These are phyloP conservation scores for Pleuronectes platessa DNA, from an alignment of 2,113 vertebrate species.

Conservation along the genomic window DNA sequence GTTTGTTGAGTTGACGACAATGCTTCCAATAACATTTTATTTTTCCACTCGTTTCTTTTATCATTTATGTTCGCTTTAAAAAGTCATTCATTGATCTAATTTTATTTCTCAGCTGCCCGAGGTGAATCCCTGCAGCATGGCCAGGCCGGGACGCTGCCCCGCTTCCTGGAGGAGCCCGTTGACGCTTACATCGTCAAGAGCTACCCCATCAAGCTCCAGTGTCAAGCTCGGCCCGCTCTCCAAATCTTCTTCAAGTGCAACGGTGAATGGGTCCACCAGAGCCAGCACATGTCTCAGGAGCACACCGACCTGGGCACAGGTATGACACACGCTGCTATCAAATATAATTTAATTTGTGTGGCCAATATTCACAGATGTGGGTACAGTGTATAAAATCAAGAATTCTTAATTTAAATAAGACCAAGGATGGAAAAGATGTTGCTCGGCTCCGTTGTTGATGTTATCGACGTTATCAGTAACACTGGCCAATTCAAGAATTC, in stretches of 20 bases:
- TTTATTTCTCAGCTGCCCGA: constrained; percentile 80
- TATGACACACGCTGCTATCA: constrained; percentile 52
- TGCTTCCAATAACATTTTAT: too few relatives aligned
- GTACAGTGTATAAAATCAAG: too few relatives aligned
- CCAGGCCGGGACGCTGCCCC: constrained; percentile 90
- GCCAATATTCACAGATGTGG: too few relatives aligned
- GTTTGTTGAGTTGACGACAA: too few relatives aligned
- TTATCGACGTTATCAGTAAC: too few relatives aligned
- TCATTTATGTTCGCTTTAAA: background rate
- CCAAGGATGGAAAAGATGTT: too few relatives aligned
- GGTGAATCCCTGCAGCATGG: constrained; percentile 88
- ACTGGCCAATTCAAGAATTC: too few relatives aligned
- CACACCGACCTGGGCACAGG: constrained; percentile 91
- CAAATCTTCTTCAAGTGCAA: constrained; percentile 99
- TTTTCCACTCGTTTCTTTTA: too few relatives aligned
- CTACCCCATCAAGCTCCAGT: constrained; percentile 93
- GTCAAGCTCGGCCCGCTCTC: constrained; percentile 92
- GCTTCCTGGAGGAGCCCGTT: constrained; percentile 93
- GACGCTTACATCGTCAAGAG: constrained; percentile 99
- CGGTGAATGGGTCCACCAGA: constrained; percentile 98
- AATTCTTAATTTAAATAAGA: too few relatives aligned
- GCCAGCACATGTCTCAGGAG: constrained; percentile 91
- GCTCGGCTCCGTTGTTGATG: too few relatives aligned
- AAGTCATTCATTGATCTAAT: too few relatives aligned
- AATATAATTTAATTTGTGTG: too few relatives aligned